A percentile compares a stretch with the other conserved stretches of the same genome.
phyloP scores from a whole-genome alignment of 2,113 vertebrate species.

The Hyperopisus bebe region DNA sequence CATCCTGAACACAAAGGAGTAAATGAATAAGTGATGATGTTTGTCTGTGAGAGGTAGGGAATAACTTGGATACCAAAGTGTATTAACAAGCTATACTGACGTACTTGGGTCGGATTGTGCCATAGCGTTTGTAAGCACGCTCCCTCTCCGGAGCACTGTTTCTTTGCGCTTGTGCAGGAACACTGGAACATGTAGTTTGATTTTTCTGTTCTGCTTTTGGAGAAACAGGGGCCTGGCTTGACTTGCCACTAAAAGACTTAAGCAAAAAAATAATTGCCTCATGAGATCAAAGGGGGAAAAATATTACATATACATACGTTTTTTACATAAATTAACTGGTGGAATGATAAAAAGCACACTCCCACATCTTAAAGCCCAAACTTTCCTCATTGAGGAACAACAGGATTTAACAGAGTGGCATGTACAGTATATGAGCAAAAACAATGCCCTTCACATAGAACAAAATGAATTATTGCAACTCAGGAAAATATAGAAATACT shows the following conservation, averaged over 20 bases:
- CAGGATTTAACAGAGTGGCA: not conserved
- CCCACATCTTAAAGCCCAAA: not conserved
- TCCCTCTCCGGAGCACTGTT: conserved; percentile 28
- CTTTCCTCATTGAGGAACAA: not conserved
- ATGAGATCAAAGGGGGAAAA: not conserved
- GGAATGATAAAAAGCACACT: not conserved
- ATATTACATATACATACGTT: no score
- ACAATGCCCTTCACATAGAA: not conserved
- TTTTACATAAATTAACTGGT: not conserved
- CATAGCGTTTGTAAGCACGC: conserved; percentile 52
- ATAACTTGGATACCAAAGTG: not conserved
- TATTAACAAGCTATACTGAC: conserved; percentile 9
- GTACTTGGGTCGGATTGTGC: conserved; percentile 67
- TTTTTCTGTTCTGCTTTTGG: conserved; percentile 44
- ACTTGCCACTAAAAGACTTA: conserved; percentile 28
- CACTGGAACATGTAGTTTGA: conserved; percentile 52
- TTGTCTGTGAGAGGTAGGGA: not conserved
- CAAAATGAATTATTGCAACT: not conserved
- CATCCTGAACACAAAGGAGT: conserved; percentile 54
- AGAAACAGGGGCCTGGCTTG: conserved; percentile 45
- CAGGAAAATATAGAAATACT: not conserved
- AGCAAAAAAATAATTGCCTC: not conserved
- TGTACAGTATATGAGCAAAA: not conserved
- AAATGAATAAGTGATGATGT: not conserved
- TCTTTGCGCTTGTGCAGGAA: conserved; percentile 44